Evolutionary conservation across 2,113 vertebrate genomes (phyloP).

Genomic region (Dendrocopos noguchii): DNA sequence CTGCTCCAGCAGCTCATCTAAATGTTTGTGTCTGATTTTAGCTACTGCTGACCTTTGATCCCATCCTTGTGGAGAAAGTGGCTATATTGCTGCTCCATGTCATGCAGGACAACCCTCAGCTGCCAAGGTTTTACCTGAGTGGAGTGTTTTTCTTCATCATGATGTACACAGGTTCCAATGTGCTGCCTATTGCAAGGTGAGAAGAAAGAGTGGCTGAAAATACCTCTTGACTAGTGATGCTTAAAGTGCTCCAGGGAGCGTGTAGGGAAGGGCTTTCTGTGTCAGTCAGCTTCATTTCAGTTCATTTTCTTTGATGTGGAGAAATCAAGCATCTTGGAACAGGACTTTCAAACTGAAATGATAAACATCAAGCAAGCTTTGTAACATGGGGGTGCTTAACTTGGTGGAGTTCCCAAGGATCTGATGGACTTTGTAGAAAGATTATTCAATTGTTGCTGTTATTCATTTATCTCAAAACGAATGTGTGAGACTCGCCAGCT

Average conservation of each 20-base stretch:
- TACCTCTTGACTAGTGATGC: background rate
- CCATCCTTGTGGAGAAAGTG: slow-evolving; percentile 97
- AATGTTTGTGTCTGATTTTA: slow-evolving; percentile 66
- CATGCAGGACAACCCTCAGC: slow-evolving; percentile 98
- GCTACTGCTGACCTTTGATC: slow-evolving; percentile 98
- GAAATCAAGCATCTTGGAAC: background rate
- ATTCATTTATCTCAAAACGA: background rate
- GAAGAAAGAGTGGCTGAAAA: slow-evolving; percentile 1
- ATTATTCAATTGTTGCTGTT: background rate
- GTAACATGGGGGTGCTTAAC: background rate
- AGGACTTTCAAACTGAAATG: background rate
- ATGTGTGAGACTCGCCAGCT: background rate
- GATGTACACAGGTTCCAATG: slow-evolving; percentile 99
- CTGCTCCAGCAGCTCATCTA: background rate
- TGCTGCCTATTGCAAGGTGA: slow-evolving; percentile 96
- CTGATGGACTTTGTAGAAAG: background rate
- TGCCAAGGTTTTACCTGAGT: slow-evolving; percentile 95
- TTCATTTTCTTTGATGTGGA: background rate
- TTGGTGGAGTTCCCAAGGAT: background rate
- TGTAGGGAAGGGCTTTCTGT: background rate
- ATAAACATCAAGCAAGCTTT: background rate
- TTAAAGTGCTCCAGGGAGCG: background rate
- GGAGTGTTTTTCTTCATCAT: slow-evolving; percentile 99
- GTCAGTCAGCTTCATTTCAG: background rate
- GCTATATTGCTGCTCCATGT: slow-evolving; percentile 90